phyloP scores from a whole-genome alignment of 2,113 vertebrate genomes.

The Anguilla japonica region DNA sequence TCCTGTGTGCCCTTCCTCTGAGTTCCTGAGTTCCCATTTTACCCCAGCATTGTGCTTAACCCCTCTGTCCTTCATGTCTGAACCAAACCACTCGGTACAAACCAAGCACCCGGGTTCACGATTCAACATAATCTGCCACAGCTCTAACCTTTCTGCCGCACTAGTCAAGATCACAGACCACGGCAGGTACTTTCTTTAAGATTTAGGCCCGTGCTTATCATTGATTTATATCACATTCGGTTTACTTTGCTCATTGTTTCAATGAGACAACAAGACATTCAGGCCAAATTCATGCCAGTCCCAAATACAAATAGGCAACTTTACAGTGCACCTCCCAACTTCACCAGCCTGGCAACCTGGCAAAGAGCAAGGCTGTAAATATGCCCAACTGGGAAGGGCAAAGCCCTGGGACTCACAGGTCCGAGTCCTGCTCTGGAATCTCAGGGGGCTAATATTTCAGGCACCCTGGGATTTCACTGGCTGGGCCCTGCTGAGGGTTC shows the following conservation, averaged over 20 bases:
- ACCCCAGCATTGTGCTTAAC: too few relatives aligned
- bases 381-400: neutral
- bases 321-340: neutral
- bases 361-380: neutral
- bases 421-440: neutral
- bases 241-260: neutral
- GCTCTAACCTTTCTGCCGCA: too few relatives aligned
- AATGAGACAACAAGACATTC: neutral
- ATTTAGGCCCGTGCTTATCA: neutral
- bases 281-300: neutral
- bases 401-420: neutral
- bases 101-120: too few relatives aligned
- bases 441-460: neutral
- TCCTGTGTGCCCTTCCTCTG: neutral
- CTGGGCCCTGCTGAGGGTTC: neutral
- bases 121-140: too few relatives aligned
- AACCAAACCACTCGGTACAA: too few relatives aligned
- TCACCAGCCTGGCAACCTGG: neutral
- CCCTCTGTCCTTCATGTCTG: too few relatives aligned
- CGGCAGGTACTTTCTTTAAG: too few relatives aligned
- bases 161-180: too few relatives aligned
- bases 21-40: too few relatives aligned
- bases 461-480: neutral
- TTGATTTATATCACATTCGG: neutral
- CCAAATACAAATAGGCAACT: neutral